Base-by-base conservation (phyloP, 1,140 invertebrate genomes). In the Stegodyphus mimosarum region DNA sequence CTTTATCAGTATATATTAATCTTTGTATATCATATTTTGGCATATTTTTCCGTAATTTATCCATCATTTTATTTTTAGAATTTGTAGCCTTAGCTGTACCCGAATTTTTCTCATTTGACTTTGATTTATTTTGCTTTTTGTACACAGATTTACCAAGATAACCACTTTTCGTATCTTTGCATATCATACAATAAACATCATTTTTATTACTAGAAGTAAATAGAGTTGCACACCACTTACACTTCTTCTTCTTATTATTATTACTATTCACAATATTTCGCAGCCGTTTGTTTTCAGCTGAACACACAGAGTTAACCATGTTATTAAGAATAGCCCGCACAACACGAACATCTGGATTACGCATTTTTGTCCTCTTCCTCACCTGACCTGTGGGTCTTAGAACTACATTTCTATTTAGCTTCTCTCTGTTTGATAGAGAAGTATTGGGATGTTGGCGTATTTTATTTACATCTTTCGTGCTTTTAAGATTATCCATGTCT, bases 1-100 rank as follows among this genome's bases (percentile, higher is more conserved):
- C 64, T 53, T 78, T 69, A 33, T 53, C 76, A 60, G 77, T 48
- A 53, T 81, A 81, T n/a, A 64, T 53, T 53, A 83, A 51, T 72
- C 78, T 60, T 53, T 72, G 78, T 51, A 69, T 50, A 11, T 81
- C 78, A 81, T 60, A 72, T 48, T 81, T 72, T 2, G 78, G 69
- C 17, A 81, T 60, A 50, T 49, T 64, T 72, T 81, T 81, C 1
- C 49, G 53, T n/a, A 81, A 15, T 50, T 72, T 81, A 50, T n/a
- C 51, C 48, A 49, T 81, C 17, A 81, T 63, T 63, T 72, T 81
- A 60, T 10, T 78, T 52, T 52, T 53, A 49, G 5, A 18, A 60
- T 7, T 7, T 2, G 7, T n/a, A 13, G 17, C 9, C 15, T 55
- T 53, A 7, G 17, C 6, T 7, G 11, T 10, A 48, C 69, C 76